Evolutionary conservation across 2,113 vertebrate genomes (phyloP).

Genomic region (Laticauda laticaudata): DNA sequence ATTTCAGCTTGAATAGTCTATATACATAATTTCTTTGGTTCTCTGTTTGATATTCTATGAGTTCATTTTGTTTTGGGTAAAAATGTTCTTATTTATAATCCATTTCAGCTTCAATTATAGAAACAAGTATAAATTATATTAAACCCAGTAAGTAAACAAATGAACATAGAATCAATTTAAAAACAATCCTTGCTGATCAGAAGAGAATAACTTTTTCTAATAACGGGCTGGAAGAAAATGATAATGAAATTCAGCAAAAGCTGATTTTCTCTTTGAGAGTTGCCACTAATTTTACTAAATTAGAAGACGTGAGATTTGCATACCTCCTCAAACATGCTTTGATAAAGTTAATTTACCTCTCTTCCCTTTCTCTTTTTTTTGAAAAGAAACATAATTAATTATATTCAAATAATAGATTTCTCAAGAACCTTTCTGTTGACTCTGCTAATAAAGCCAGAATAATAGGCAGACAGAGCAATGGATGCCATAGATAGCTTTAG

Average conservation of each 20-base stretch:
- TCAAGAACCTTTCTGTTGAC: neutral
- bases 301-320: slow-evolving; percentile 27
- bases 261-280: slow-evolving; percentile 18
- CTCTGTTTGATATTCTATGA: neutral
- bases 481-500: slow-evolving; percentile 27
- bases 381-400: neutral
- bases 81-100: neutral
- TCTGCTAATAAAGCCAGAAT: neutral
- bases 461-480: neutral
- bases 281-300: slow-evolving; percentile 44
- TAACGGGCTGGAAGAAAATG: neutral
- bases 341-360: neutral
- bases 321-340: neutral
- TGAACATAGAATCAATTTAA: neutral
- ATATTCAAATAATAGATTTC: fast-evolving
- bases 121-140: neutral
- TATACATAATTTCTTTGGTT: neutral
- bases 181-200: neutral
- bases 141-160: neutral
- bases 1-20: neutral
- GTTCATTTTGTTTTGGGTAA: neutral
- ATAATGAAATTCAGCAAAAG: neutral
- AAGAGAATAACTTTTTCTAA: neutral
- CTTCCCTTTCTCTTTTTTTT: neutral
- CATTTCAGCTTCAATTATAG: neutral